Evolutionary conservation across 2,888 invertebrate species (phyloP).

Genomic region (Athrips mouffetella): DNA sequence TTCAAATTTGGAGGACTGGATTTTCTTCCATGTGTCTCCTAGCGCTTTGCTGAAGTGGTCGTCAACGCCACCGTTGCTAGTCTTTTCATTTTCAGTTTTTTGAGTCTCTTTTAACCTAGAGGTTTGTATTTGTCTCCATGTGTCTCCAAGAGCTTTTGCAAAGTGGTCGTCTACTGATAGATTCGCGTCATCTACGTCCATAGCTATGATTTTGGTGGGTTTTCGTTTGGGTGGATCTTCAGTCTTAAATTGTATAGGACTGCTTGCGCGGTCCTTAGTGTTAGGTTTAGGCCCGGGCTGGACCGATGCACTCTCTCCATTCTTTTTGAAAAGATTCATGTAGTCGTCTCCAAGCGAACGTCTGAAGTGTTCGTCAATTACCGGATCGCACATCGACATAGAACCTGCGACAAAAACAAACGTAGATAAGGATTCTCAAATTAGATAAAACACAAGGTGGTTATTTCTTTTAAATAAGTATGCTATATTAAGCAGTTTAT

Average conservation of each 20-base stretch:
- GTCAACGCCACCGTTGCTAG: conserved; percentile 80
- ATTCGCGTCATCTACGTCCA: conserved; percentile 79
- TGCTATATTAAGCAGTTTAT: no score
- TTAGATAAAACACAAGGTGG: not conserved
- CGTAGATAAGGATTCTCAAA: no score
- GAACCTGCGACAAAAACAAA: conserved; percentile 70
- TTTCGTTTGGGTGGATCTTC: conserved; percentile 58
- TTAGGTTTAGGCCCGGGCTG: conserved; percentile 57
- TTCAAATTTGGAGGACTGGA: conserved; percentile 79
- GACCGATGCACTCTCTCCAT: conserved; percentile 47
- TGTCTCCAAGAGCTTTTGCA: conserved; percentile 91
- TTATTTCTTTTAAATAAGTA: no score
- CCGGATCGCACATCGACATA: conserved; percentile 90
- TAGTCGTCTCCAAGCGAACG: conserved; percentile 92
- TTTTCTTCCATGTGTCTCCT: conserved; percentile 89
- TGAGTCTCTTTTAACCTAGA: conserved; percentile 74
- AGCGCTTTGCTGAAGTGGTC: conserved; percentile 96
- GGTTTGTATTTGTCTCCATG: conserved; percentile 86
- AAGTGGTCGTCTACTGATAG: conserved; percentile 93
- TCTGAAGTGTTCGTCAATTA: conserved; percentile 97
- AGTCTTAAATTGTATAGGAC: conserved; percentile 65
- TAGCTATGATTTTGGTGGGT: conserved; percentile 67
- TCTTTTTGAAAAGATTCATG: conserved; percentile 82
- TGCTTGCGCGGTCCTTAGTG: conserved; percentile 71
- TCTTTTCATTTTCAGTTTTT: conserved; percentile 39